These are phyloP conservation scores for Ctenosaura bakeri DNA, from an alignment of 2,797 vertebrate species.

Conservation along the genomic window DNA sequence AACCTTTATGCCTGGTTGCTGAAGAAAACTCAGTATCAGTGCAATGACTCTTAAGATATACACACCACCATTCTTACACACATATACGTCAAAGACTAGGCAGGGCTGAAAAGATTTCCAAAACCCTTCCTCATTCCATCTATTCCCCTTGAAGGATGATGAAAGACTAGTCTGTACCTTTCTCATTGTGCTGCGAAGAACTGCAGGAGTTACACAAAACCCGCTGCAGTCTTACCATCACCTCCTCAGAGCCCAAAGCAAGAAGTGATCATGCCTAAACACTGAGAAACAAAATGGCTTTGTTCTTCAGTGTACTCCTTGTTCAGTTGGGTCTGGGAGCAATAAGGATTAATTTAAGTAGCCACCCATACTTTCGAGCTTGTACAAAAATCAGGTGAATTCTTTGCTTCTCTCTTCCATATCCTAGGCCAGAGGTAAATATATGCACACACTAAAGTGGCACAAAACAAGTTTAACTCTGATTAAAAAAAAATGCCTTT, in stretches of 20 bases:
- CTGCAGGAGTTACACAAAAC: neutral
- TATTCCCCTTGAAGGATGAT: neutral
- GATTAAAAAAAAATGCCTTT: constrained; percentile 21
- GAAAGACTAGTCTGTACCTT: neutral
- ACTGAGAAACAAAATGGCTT: neutral
- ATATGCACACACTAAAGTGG: neutral
- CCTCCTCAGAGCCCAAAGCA: constrained; percentile 1
- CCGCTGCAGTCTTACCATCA: neutral
- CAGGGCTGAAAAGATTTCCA: neutral
- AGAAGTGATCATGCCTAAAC: neutral
- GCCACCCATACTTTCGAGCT: neutral
- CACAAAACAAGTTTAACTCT: neutral
- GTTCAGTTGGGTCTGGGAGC: neutral
- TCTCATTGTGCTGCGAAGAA: neutral
- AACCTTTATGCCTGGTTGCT: neutral
- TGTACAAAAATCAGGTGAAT: neutral
- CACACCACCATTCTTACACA: neutral
- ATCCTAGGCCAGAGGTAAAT: neutral
- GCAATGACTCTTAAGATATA: neutral
- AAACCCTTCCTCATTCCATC: neutral
- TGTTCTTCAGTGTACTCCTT: neutral
- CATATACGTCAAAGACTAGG: neutral
- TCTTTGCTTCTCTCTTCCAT: constrained; percentile 20
- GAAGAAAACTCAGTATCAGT: neutral
- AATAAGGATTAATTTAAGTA: constrained; percentile 7